These are phyloP conservation scores for Anas platyrhynchos DNA, from an alignment of 2,113 vertebrate genomes.

Conservation along the genomic window DNA sequence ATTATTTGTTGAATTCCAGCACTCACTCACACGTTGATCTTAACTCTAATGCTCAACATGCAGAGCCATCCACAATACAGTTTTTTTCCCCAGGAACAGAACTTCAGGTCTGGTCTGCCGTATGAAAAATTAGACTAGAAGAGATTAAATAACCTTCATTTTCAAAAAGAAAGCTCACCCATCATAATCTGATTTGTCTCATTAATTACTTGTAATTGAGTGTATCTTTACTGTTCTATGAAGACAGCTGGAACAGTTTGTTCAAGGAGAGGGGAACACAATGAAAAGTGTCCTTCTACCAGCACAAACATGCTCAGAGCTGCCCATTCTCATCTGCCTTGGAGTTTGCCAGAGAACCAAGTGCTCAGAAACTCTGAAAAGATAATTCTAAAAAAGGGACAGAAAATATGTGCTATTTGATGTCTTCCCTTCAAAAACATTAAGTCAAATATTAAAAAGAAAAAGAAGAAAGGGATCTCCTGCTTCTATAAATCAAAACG, in stretches of 20 bases:
- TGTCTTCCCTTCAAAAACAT: background rate
- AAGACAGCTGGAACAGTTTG: constrained; percentile 15
- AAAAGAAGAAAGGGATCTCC: background rate
- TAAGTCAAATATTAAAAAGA: background rate
- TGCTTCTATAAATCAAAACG: background rate
- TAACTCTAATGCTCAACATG: background rate
- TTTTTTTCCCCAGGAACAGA: background rate
- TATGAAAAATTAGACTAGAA: background rate
- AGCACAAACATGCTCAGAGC: background rate
- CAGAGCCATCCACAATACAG: background rate
- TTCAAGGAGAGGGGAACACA: background rate
- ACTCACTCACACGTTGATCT: background rate
- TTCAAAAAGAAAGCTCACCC: constrained; percentile 6
- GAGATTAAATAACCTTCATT: background rate
- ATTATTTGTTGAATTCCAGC: background rate
- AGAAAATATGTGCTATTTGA: background rate
- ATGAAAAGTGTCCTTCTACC: constrained; percentile 14
- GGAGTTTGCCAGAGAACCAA: background rate
- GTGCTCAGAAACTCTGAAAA: background rate
- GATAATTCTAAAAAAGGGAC: background rate
- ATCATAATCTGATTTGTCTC: constrained; percentile 4
- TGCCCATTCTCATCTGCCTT: background rate
- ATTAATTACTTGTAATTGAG: constrained; percentile 30
- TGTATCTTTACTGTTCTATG: background rate
- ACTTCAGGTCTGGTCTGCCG: background rate